These are phyloP conservation scores for Falco biarmicus DNA, from an alignment of 2,797 vertebrate genomes.

Conservation along the genomic window DNA sequence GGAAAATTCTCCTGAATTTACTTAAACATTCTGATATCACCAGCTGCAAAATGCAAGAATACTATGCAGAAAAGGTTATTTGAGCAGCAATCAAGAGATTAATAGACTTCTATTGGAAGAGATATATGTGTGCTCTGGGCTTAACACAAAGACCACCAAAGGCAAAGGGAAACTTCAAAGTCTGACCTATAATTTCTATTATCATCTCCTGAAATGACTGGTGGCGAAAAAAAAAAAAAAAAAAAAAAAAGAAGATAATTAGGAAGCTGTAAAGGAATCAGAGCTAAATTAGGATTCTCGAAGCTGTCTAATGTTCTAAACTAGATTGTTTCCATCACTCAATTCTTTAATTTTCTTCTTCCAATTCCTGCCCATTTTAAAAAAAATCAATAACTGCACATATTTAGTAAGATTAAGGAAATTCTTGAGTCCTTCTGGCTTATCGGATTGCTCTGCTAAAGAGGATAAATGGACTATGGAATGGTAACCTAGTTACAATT, in stretches of 20 bases:
- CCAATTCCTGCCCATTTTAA: neutral
- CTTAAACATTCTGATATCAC: neutral
- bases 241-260: neutral
- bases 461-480: conserved; percentile 21
- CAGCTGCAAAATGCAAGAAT: neutral
- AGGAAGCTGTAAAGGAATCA: neutral
- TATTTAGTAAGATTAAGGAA: conserved; percentile 18
- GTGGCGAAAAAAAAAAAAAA: too few species aligned
- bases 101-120: neutral
- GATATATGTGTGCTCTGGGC: neutral
- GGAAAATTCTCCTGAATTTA: neutral
- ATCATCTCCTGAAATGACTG: neutral
- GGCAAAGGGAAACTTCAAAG: neutral
- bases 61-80: neutral
- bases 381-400: neutral
- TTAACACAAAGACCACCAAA: neutral
- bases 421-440: conserved; percentile 7
- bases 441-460: conserved; percentile 29
- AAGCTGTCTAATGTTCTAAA: neutral
- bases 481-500: conserved; percentile 8
- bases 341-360: neutral
- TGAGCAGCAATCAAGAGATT: neutral
- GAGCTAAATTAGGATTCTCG: neutral
- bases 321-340: neutral
- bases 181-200: neutral